Evolutionary conservation across 2,888 invertebrate species (phyloP), one percentile per base, ranked within the genome.

Genomic region (Labia minor): DNA sequence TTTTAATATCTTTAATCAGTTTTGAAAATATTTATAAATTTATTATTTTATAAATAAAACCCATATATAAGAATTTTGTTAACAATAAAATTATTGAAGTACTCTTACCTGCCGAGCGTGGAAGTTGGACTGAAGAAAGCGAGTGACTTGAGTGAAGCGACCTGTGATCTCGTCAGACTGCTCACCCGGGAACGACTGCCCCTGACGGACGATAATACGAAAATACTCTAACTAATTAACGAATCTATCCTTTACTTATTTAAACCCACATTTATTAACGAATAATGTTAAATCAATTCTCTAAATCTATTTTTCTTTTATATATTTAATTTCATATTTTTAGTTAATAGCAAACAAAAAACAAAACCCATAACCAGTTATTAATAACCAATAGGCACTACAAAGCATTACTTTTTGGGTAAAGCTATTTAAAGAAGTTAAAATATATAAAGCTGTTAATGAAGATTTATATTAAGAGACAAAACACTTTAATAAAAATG

Each of bases 111-210:
- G 75, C 75, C 75, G 70, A 75, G 69, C 16, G 74, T 72, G 19
- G 68, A 67, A 37, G 73, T 73, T 70, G 76, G 73, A 64, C 70
- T 71, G 68, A 71, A 77, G 76, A 78, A 76, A 74, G 80, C 76
- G 78, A 81, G 77, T 72, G 79, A 80, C 78, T 80, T 81, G 75
- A 82, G 76, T 70, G 81, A 79, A 72, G 81, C 78, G 72, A 82
- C 82, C 77, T 82, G 82, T 72, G 80, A 78, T 74, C 80, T 80
- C 71, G 82, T 82, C 75, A 82, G 78, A 74, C 81, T 82, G 73
- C 81, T 80, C 72, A 81, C 81, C 76, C 82, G 78, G 74, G 80
- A 79, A 75, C 81, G 79, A 77, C 77, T 78, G 73, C 79, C 79
- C 64, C 70, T 70, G 67, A 70, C 68, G 70, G 68, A 70, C 70